Conservation (phyloP, 2,113 vertebrate genomes). For the Naja naja region DNA sequence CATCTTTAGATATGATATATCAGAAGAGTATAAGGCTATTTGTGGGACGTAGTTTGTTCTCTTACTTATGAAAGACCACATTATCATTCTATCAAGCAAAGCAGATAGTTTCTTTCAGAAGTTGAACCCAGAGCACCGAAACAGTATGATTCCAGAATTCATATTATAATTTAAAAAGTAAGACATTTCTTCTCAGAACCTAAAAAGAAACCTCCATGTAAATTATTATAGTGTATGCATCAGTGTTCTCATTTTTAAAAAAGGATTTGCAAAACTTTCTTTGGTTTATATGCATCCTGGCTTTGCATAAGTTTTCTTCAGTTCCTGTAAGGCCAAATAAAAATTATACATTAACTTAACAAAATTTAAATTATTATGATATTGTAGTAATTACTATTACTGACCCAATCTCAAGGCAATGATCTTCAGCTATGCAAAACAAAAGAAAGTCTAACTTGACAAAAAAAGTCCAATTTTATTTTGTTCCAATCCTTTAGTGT, state of each 20-base stretch:
- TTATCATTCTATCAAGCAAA: neutral
- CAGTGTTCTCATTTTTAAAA: constrained; percentile 24
- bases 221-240: neutral
- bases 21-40: neutral
- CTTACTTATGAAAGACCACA: neutral
- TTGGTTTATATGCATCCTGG: constrained; percentile 20
- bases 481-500: constrained; percentile 1
- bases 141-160: neutral
- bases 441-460: constrained; percentile 37
- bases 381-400: constrained; percentile 2
- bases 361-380: constrained; percentile 51
- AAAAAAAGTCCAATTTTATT: neutral
- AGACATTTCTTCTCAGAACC: neutral
- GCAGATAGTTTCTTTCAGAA: neutral
- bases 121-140: neutral
- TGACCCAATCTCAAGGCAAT: constrained; percentile 23
- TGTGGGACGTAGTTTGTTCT: neutral
- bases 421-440: neutral
- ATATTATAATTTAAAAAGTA: neutral
- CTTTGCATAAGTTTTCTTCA: constrained; percentile 21
- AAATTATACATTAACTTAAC: constrained; percentile 15
- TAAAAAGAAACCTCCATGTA: neutral
- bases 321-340: constrained; percentile 19
- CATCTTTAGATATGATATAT: neutral
- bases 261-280: constrained; percentile 47